Base-by-base conservation (phyloP, 1,140 invertebrate genomes). In the Sipha flava region DNA sequence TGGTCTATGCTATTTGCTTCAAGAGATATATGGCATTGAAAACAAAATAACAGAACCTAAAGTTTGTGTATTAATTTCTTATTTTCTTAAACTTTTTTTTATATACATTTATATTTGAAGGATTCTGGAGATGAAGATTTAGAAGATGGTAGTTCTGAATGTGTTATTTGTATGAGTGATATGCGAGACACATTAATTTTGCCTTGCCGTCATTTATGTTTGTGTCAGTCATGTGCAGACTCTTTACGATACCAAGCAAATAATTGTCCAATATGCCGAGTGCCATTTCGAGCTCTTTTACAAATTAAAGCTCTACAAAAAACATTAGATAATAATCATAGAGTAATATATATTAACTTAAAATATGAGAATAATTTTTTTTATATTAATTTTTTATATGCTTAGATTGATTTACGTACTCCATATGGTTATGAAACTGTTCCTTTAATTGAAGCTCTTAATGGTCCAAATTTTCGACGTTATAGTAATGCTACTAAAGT, bases 11-110 rank as follows among this genome's bases (percentile, higher is more conserved):
- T 99, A 99, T 86, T 88, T 99, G 43, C 87, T 99, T 45, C 98
- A 99, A 88, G 98, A 99, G 88, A 98, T 99, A 83, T 99, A 99
- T 86, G 98, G 98, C 14, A 99, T 99, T 84, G 98, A 99, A 87
- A 99, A 99, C 86, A 99, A 99, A 86, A 94, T 93, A 84, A 89
- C 90, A 59, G 92, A 93, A 83, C 89, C 87, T 34, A 93, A 93
- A 87, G 92, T 92, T 86, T 81, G 80, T 79, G 23, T 72, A 40
- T 23, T 37, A 34, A n/a, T 12, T 31, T 70, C n/a, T 16, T 14
- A 16, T 68, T 57, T 77, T 23, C 52, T 49, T 18, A 18, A 29
- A 45, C 21, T 5, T 31, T 10, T 7, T 23, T 68, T 37, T 45
- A 54, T 70, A 45, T 23, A 81, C 64, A 64, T 81, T 81, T 45